Base-by-base conservation (phyloP, 92 coral and sea anemone genomes). In the Plumapathes pennacea region DNA sequence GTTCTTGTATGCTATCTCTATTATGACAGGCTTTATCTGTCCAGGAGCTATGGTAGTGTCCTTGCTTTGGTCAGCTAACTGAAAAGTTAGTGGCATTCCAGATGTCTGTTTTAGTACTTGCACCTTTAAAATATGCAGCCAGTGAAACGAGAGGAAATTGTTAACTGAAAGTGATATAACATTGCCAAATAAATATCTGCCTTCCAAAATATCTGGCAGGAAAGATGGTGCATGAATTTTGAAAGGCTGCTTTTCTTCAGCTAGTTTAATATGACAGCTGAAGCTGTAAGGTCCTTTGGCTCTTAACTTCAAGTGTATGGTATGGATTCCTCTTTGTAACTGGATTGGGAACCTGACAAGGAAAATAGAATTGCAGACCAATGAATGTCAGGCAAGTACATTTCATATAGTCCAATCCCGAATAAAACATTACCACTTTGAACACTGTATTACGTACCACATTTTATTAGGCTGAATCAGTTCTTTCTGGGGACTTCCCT, bases 141-240 rank as follows among this genome's bases (percentile, higher is more conserved):
- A 91, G 22, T 75, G 72, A 25, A 85, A 37, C 2, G 82, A 54
- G 54, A 82, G 82, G 21, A 75, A 64, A 48, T 91, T 91, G 26
- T 51, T 84, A 18, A 87, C 60, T 32, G 96, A 86, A 49, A 88
- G 27, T 15, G 89, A 68, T 17, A 91, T 71, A 6, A 39, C 53
- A 18, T 48, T 76, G 39, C 89, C 71, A 59, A 91, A 88, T 14
- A 91, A 62, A 31, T 77, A n/a, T n/a, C n/a, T 82, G 15, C 97
- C 92, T 17, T 88, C 85, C 0, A 91, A 90, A 43, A 91, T 77
- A 52, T 91, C 97, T 40, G 97, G 97, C 18, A 75, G 77, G 44
- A 76, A 83, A 7, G 80, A 14, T 17, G 91, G 91, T 34, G 51
- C 30, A 15, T 83, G 60, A 10, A 91, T 61, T 44, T 79, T 62